phyloP scores from a whole-genome alignment of 23 tunicate genomes.

The Aplidium turbinatum region DNA sequence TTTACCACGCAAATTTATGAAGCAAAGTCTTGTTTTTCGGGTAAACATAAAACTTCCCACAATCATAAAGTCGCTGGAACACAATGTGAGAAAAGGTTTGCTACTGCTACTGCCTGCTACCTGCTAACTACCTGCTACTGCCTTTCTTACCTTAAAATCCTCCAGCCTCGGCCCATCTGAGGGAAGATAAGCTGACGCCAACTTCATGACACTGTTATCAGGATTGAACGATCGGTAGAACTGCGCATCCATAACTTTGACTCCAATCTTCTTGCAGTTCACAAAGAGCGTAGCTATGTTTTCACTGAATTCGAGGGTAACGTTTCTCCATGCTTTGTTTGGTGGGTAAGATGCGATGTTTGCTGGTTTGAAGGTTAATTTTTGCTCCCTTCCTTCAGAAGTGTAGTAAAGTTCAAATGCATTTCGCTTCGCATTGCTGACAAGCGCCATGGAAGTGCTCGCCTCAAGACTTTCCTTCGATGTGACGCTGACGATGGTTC shows the following conservation, averaged over 20 bases:
- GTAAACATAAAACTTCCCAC: too few species aligned
- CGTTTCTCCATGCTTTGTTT: constrained; percentile 21
- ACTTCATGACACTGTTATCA: constrained; percentile 17
- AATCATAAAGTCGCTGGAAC: too few species aligned
- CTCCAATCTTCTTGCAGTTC: constrained; percentile 39
- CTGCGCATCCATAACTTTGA: not conserved
- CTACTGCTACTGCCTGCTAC: too few species aligned
- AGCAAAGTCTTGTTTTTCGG: too few species aligned
- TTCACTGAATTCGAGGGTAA: constrained; percentile 39
- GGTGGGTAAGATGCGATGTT: not conserved
- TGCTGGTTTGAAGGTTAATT: constrained; percentile 8
- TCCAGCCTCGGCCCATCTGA: constrained; percentile 19
- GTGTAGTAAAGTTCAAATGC: constrained; percentile 32
- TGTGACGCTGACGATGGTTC: constrained; percentile 43
- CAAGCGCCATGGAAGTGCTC: constrained; percentile 29
- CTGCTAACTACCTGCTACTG: too few species aligned
- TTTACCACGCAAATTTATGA: too few species aligned
- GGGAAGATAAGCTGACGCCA: constrained; percentile 29
- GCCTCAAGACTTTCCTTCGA: not conserved
- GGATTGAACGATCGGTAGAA: constrained; percentile 50
- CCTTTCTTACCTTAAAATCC: constrained; percentile 23
- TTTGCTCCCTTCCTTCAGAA: not conserved
- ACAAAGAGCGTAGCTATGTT: constrained; percentile 34
- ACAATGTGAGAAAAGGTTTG: too few species aligned
- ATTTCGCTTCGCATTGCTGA: constrained; percentile 29